Conservation (phyloP, 2,888 invertebrate genomes). For the Xylota sylvarum region DNA sequence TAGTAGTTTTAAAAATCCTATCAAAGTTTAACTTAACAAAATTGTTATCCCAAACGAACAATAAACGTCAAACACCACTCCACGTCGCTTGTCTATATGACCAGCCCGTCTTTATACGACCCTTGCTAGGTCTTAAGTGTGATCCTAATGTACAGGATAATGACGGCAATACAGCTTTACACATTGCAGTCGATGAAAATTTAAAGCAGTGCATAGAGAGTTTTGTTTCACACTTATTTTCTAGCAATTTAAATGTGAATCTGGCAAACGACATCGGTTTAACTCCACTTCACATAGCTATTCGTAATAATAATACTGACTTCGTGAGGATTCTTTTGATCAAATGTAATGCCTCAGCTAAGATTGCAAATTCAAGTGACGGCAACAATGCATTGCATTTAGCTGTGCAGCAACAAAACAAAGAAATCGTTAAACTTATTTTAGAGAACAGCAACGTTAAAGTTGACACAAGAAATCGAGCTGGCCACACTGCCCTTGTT, state of each 20-base stretch:
- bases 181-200: slow-evolving; percentile 84
- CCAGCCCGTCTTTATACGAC: slow-evolving; percentile 81
- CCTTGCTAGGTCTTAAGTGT: slow-evolving; percentile 82
- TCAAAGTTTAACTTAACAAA: slow-evolving; percentile 80
- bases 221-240: slow-evolving; percentile 77
- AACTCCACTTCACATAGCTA: slow-evolving; percentile 86
- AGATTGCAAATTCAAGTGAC: slow-evolving; percentile 83
- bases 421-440: slow-evolving; percentile 78
- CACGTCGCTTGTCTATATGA: slow-evolving; percentile 85
- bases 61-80: slow-evolving; percentile 85
- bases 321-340: slow-evolving; percentile 85
- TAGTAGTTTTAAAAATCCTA: slow-evolving; percentile 81
- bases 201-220: slow-evolving; percentile 80
- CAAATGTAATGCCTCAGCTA: slow-evolving; percentile 83
- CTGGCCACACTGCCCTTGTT: slow-evolving; percentile 83
- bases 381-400: slow-evolving; percentile 84
- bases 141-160: slow-evolving; percentile 85
- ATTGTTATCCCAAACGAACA: slow-evolving; percentile 84
- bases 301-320: slow-evolving; percentile 85
- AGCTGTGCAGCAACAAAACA: slow-evolving; percentile 81
- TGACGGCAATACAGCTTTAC: slow-evolving; percentile 84
- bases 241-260: slow-evolving; percentile 79
- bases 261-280: slow-evolving; percentile 85
- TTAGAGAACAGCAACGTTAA: slow-evolving; percentile 80
- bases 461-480: slow-evolving; percentile 80